phyloP scores from a whole-genome alignment of 2,797 vertebrate species.

The Morelia viridis region DNA sequence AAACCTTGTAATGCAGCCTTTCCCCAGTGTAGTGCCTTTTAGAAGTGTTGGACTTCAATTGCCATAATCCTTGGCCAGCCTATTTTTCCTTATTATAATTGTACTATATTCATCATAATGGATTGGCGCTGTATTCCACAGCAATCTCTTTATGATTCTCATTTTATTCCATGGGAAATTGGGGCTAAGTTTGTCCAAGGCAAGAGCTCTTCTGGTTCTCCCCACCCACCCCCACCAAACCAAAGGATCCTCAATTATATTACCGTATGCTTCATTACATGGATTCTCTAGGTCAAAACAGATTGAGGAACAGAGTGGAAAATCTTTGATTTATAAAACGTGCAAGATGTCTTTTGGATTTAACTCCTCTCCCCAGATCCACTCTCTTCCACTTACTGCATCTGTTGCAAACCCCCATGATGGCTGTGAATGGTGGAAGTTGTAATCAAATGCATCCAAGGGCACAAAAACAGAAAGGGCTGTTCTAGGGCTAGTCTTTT shows the following conservation, averaged over 20 bases:
- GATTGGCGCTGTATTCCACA: background rate
- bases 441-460: background rate
- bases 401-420: background rate
- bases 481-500: background rate
- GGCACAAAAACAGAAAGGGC: background rate
- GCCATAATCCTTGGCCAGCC: background rate
- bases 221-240: too few species aligned
- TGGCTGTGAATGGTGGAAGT: background rate
- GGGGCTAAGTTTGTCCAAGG: background rate
- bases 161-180: background rate
- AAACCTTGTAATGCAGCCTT: background rate
- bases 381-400: background rate
- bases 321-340: background rate
- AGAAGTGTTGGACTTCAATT: background rate
- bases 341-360: too few species aligned
- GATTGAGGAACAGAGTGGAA: background rate
- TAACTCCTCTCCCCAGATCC: background rate
- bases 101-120: background rate
- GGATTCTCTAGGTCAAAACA: background rate
- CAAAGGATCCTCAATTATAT: background rate
- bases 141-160: background rate
- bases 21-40: background rate
- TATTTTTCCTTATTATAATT: background rate
- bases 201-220: background rate
- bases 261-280: background rate